Base-by-base conservation (phyloP, 2,113 vertebrate species). In the Polyodon spathula region DNA sequence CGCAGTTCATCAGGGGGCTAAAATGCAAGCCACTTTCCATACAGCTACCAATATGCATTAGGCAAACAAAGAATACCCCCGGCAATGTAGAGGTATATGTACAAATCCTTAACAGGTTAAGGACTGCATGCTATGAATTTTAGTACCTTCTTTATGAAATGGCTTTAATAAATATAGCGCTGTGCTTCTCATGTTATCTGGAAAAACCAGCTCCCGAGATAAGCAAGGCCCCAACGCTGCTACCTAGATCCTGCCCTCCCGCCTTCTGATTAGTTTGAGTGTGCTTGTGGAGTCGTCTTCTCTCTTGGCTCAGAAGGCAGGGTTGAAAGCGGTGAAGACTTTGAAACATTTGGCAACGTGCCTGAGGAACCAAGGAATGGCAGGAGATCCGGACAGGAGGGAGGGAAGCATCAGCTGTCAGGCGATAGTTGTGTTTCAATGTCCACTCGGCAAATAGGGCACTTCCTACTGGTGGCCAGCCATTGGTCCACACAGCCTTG, bases 371-470 rank as follows among this genome's bases (percentile, higher is more conserved):
- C 86, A 81, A 76, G 73, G 84, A 89, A 93, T 83, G 62, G 75
- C 71, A 67, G 78, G 72, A 72, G 71, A 69, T 67, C 71, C 70
- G 71, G 68, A 66, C 63, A 67, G 76, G 75, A 6, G 60, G n/a
- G 50, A 41, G 38, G 5, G 51, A 48, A 66, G 68, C 83, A 90
- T 98, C 94, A 98, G 88, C 95, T 97, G 86, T 96, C 95, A 0
- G 89, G 88, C 75, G 89, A 89, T 56, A 98, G 92, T 72, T 98
- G 96, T 80, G 96, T 96, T 85, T 98, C 93, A 87, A 98, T 98
- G 90, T 98, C 95, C 87, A 98, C 95, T 68, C 96, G 89, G 85
- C 96, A 98, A 82, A 98, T 98, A 2, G 96, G 96, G 87, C 96
- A 98, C 86, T 97, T 98, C 86, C 96, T 95, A 87, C 93, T 98